phyloP scores from a whole-genome alignment of 2,113 vertebrate genomes.

The Phalacrocorax brasilianus region DNA sequence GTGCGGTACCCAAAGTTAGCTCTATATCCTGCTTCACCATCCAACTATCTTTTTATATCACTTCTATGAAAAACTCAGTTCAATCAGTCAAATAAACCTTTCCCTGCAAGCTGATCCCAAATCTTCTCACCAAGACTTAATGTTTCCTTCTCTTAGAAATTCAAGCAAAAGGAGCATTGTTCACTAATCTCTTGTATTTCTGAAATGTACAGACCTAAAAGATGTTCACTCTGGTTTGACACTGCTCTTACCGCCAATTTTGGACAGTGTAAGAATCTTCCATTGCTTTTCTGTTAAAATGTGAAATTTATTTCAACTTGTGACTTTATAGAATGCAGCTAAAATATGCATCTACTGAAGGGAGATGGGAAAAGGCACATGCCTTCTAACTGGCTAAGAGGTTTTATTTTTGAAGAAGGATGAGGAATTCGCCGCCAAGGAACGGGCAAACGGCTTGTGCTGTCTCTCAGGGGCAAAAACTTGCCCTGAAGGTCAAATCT shows the following conservation, averaged over 20 bases:
- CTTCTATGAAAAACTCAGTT: neutral
- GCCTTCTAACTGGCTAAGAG: neutral
- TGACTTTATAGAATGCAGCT: neutral
- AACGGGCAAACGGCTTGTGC: neutral
- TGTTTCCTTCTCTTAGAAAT: neutral
- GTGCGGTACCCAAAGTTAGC: neutral
- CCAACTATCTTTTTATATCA: neutral
- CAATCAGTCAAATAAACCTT: neutral
- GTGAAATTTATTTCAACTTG: neutral
- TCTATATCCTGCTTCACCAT: neutral
- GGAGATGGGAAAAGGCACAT: neutral
- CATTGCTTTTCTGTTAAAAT: neutral
- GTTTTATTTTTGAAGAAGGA: neutral
- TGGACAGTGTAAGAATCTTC: neutral
- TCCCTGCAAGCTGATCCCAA: neutral
- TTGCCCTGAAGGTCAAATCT: constrained; percentile 9
- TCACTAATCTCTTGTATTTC: neutral
- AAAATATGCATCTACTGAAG: neutral
- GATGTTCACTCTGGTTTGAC: neutral
- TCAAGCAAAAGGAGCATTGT: neutral
- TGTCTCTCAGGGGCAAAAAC: neutral
- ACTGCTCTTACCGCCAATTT: neutral
- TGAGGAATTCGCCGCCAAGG: neutral
- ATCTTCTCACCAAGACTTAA: neutral
- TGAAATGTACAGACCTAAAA: neutral